Conservation (phyloP, 2,888 invertebrate genomes). For the Callyntrura sp. region DNA sequence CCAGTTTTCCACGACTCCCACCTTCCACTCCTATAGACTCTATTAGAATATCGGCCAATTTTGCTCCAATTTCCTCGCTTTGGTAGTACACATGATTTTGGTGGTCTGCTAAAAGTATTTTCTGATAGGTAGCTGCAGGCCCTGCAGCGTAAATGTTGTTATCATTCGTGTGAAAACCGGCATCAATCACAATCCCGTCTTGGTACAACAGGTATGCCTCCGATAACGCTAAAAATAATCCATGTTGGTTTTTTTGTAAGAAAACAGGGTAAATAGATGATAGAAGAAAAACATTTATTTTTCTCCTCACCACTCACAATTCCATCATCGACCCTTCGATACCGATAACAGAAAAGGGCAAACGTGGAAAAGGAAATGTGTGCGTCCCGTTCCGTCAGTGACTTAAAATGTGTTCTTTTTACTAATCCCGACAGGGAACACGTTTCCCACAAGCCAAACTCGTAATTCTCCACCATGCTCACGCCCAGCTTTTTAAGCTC, state of each 20-base stretch:
- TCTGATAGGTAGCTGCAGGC: slow-evolving; percentile 88
- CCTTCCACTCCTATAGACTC: slow-evolving; percentile 55
- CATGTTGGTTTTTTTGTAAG: not conserved
- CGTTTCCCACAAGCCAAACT: slow-evolving; percentile 79
- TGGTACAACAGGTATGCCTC: slow-evolving; percentile 84
- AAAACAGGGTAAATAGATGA: slow-evolving; percentile 20
- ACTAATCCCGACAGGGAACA: slow-evolving; percentile 78
- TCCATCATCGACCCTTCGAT: slow-evolving; percentile 80
- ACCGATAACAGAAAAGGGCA: slow-evolving; percentile 79
- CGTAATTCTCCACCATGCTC: slow-evolving; percentile 72
- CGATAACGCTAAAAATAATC: slow-evolving; percentile 46
- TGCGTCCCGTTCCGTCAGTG: slow-evolving; percentile 60
- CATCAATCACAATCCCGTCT: slow-evolving; percentile 89
- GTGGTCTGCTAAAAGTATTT: slow-evolving; percentile 87
- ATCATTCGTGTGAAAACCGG: slow-evolving; percentile 89
- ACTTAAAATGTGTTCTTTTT: slow-evolving; percentile 78
- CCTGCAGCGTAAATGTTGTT: slow-evolving; percentile 89
- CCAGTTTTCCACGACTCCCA: slow-evolving; percentile 52
- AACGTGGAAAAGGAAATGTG: slow-evolving; percentile 79
- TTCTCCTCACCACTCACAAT: slow-evolving; percentile 78
- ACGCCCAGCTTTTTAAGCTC: slow-evolving; percentile 71
- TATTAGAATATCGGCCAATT: slow-evolving; percentile 85
- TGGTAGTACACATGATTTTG: slow-evolving; percentile 88
- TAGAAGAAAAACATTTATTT: not conserved
- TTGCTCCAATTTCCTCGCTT: slow-evolving; percentile 89